phyloP scores from a whole-genome alignment of 2,888 invertebrate species.

The Plagiodera versicolora region DNA sequence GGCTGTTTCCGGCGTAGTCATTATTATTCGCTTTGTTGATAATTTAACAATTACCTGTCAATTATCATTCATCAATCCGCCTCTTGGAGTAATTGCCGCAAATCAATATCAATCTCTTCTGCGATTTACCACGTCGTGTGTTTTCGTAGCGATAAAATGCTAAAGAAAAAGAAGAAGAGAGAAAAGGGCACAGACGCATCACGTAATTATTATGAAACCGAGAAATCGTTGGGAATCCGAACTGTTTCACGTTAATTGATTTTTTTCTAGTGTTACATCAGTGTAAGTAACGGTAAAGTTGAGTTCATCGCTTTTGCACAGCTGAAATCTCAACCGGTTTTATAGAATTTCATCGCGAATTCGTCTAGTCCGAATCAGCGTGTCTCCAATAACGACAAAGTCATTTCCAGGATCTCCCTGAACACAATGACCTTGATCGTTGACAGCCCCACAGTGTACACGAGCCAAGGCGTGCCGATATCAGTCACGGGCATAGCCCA shows the following conservation, averaged over 20 bases:
- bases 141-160: not conserved
- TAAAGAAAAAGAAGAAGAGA: slow-evolving; percentile 1
- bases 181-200: slow-evolving; percentile 8
- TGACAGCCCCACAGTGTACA: slow-evolving; percentile 94
- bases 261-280: not conserved
- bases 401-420: slow-evolving; percentile 78
- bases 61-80: slow-evolving; percentile 23
- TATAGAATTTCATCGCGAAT: no score
- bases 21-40: slow-evolving; percentile 20
- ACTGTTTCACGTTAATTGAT: not conserved
- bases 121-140: slow-evolving; percentile 3
- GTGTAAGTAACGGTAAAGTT: not conserved
- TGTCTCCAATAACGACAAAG: not conserved
- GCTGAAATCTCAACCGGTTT: not conserved
- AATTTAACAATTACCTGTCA: slow-evolving; percentile 16
- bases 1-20: slow-evolving; percentile 20
- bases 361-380: no score
- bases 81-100: slow-evolving; percentile 9
- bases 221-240: not conserved
- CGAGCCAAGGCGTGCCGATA: slow-evolving; percentile 94
- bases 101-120: not conserved
- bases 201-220: slow-evolving; percentile 15
- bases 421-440: slow-evolving; percentile 98
- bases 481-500: slow-evolving; percentile 97
- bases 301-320: not conserved